Evolutionary conservation across 2,888 invertebrate species (phyloP).

Genomic region (Pyrrhosoma nymphula): DNA sequence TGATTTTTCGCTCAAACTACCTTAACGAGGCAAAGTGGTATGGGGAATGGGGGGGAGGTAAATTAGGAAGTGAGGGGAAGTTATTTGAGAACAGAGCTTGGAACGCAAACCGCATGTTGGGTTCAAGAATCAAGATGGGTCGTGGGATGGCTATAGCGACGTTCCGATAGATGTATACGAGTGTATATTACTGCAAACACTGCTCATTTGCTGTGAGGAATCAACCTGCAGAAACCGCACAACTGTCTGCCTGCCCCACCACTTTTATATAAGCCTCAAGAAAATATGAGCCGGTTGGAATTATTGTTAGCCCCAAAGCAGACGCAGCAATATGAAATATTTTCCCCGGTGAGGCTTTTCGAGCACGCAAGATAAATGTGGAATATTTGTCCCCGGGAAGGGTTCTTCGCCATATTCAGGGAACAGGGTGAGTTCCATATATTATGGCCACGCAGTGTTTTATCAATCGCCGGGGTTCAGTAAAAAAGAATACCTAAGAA

Average conservation of each 20-base stretch:
- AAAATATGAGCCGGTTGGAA: constrained; percentile 36
- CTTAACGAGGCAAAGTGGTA: too few species aligned
- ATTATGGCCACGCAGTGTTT: neutral
- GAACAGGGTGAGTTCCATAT: neutral
- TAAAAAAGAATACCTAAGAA: too few species aligned
- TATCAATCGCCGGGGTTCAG: neutral
- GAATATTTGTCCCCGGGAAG: neutral
- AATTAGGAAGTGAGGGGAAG: too few species aligned
- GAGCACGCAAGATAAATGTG: neutral
- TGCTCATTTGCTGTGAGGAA: constrained; percentile 51
- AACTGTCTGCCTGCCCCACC: neutral
- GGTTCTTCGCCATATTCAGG: neutral
- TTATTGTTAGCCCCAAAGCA: neutral
- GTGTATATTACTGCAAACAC: constrained; percentile 4
- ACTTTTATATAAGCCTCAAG: constrained; percentile 53
- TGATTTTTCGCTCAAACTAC: too few species aligned
- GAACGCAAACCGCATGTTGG: too few species aligned
- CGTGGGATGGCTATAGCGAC: neutral
- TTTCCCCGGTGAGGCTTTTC: neutral
- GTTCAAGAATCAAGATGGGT: neutral
- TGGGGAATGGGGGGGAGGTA: too few species aligned
- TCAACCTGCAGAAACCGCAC: constrained; percentile 43
- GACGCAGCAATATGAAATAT: constrained; percentile 32
- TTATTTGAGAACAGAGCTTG: too few species aligned
- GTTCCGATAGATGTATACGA: neutral